phyloP scores from a whole-genome alignment of 2,797 vertebrate species.

The Pseudopleuronectes americanus region DNA sequence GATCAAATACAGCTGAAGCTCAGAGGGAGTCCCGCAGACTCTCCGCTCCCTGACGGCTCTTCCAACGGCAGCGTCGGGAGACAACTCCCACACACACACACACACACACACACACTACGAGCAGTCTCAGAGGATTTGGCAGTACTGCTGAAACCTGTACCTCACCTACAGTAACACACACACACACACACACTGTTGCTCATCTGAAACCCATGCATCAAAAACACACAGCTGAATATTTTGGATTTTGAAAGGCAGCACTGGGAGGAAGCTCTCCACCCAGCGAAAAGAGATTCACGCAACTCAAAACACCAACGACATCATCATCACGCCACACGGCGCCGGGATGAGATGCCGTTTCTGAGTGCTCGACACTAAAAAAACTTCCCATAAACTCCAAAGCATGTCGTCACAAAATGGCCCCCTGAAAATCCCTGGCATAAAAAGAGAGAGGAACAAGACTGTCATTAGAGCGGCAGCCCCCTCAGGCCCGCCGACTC shows the following conservation, averaged over 20 bases:
- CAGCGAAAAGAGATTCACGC: slow-evolving; percentile 38
- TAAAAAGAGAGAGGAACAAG: slow-evolving; percentile 58
- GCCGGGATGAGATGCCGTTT: slow-evolving; percentile 23
- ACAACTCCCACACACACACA: slow-evolving; percentile 69
- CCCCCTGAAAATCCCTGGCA: slow-evolving; percentile 61
- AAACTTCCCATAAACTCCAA: slow-evolving; percentile 70
- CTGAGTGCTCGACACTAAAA: slow-evolving; percentile 19
- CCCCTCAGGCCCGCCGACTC: slow-evolving; percentile 53
- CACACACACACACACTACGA: slow-evolving; percentile 30
- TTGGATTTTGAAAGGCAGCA: slow-evolving; percentile 49
- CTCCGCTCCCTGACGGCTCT: slow-evolving; percentile 77
- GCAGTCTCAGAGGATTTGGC: slow-evolving; percentile 71
- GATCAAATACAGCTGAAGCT: slow-evolving; percentile 77
- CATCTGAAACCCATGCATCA: slow-evolving; percentile 61
- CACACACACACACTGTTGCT: slow-evolving; percentile 54
- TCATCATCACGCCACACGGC: slow-evolving; percentile 28
- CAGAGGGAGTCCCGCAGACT: slow-evolving; percentile 81
- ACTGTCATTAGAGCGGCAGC: slow-evolving; percentile 65
- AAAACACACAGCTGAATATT: slow-evolving; percentile 63
- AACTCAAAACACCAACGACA: slow-evolving; percentile 42
- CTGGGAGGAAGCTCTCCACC: slow-evolving; percentile 44
- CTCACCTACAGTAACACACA: slow-evolving; percentile 70
- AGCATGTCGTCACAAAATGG: slow-evolving; percentile 70
- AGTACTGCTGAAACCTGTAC: slow-evolving; percentile 60
- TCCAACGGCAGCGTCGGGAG: slow-evolving; percentile 66